A percentile compares a stretch with the other conserved stretches of the same genome.
These are phyloP conservation scores for Lepidocyrtoides sp. DNA, from an alignment of 2,888 invertebrate species.

Conservation along the genomic window DNA sequence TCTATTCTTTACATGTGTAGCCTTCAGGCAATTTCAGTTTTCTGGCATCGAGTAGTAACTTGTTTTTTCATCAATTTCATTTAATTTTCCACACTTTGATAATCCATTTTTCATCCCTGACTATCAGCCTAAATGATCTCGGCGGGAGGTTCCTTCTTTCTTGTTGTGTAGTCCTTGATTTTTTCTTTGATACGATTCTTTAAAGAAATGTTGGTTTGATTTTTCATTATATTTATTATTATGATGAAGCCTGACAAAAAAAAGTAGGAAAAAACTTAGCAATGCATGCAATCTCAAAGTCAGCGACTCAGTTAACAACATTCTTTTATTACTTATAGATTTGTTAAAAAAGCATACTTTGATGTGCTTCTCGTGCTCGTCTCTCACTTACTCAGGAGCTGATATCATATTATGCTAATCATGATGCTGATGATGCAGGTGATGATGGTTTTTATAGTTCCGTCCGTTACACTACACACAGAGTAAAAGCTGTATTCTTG, in stretches of 20 bases:
- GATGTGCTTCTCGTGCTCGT: conserved; percentile 57
- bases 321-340: no score
- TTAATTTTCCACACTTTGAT: conserved; percentile 75
- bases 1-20: background rate
- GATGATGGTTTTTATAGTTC: conserved; percentile 30
- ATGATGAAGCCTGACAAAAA: conserved; percentile 34
- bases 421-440: conserved; percentile 28
- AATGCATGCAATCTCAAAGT: no score
- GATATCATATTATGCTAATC: conserved; percentile 52
- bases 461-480: background rate
- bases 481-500: background rate
- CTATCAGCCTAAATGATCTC: conserved; percentile 71
- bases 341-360: background rate
- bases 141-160: conserved; percentile 69
- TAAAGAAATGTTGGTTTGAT: conserved; percentile 30
- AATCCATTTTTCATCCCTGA: conserved; percentile 73
- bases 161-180: conserved; percentile 38
- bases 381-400: conserved; percentile 13
- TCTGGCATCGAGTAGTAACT: conserved; percentile 45
- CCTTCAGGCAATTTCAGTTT: conserved; percentile 37
- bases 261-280: no score
- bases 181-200: conserved; percentile 6
- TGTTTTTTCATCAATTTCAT: conserved; percentile 70
- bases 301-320: no score
- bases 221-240: conserved; percentile 12